phyloP scores from a whole-genome alignment of 2,888 invertebrate species.

The Notocelia uddmanniana region DNA sequence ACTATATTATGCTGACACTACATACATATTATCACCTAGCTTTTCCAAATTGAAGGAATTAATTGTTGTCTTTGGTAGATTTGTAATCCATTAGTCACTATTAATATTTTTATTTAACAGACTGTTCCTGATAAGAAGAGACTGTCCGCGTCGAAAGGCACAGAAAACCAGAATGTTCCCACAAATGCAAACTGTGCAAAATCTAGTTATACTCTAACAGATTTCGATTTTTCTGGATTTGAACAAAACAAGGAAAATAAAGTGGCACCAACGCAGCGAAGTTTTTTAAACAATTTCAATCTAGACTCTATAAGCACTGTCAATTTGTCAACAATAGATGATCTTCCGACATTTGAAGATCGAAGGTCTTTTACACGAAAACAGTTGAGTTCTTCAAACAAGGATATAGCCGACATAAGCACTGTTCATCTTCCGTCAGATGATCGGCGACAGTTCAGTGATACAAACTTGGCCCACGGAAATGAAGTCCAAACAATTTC shows the following conservation, averaged over 20 bases:
- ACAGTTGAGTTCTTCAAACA: not conserved
- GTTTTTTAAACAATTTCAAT: slow-evolving; percentile 14
- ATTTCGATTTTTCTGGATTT: slow-evolving; percentile 8
- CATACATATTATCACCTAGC: no score
- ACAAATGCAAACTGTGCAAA: not conserved
- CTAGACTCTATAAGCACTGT: slow-evolving; percentile 35
- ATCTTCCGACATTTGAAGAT: not conserved
- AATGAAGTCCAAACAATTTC: slow-evolving; percentile 5
- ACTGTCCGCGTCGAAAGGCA: not conserved
- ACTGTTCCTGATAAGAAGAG: slow-evolving; percentile 27
- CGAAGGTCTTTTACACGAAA: not conserved
- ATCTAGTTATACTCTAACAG: slow-evolving; percentile 5
- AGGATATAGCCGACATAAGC: slow-evolving; percentile 27
- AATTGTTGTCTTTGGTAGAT: no score
- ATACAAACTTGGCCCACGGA: not conserved
- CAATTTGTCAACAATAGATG: slow-evolving; percentile 7
- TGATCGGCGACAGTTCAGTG: slow-evolving; percentile 12
- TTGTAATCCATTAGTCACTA: not conserved
- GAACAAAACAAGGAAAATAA: slow-evolving; percentile 30
- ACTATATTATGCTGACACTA: no score
- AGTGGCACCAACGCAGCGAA: not conserved
- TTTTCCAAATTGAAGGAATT: no score
- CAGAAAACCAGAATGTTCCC: not conserved
- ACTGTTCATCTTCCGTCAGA: slow-evolving; percentile 25
- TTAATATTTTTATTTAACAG: slow-evolving; percentile 10